Conservation (phyloP, 2,888 invertebrate genomes). For the Pollenia angustigena region DNA sequence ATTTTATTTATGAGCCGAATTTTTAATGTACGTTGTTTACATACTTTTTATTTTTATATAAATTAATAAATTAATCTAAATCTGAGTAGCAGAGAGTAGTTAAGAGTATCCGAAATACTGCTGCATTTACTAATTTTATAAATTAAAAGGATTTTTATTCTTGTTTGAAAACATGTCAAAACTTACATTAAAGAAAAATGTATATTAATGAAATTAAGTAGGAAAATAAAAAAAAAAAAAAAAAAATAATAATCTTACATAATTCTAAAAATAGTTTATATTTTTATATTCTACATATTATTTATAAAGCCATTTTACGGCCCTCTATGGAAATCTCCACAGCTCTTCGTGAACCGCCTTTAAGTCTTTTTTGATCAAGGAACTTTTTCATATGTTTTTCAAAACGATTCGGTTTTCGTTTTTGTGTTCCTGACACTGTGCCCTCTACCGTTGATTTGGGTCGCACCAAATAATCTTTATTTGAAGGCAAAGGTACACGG, state of each 20-base stretch:
- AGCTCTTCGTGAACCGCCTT: conserved; percentile 92
- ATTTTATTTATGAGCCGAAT: too few species aligned
- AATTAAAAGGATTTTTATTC: not conserved
- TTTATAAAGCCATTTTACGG: conserved; percentile 95
- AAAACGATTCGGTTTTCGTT: conserved; percentile 94
- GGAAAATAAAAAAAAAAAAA: conserved; percentile 4
- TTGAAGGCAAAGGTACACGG: conserved; percentile 96
- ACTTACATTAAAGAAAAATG: conserved; percentile 17
- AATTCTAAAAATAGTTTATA: conserved; percentile 37
- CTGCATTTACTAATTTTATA: conserved; percentile 31
- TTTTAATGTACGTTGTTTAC: too few species aligned
- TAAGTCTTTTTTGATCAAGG: conserved; percentile 92
- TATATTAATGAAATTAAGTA: not conserved
- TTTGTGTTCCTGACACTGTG: conserved; percentile 91
- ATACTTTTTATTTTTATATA: too few species aligned
- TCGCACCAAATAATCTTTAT: conserved; percentile 97
- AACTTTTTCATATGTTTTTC: conserved; percentile 97
- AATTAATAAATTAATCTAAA: too few species aligned
- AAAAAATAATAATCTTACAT: conserved; percentile 40
- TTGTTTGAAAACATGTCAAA: conserved; percentile 33
- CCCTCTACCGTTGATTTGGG: conserved; percentile 96
- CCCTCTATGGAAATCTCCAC: conserved; percentile 98
- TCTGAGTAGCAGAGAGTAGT: too few species aligned
- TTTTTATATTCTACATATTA: conserved; percentile 27
- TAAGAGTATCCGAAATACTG: not conserved